Percentiles rank a stretch among this genome's conserved stretches.
Evolutionary conservation across 2,797 vertebrate species (phyloP).

Genomic region (Phataginus tetradactyla): DNA sequence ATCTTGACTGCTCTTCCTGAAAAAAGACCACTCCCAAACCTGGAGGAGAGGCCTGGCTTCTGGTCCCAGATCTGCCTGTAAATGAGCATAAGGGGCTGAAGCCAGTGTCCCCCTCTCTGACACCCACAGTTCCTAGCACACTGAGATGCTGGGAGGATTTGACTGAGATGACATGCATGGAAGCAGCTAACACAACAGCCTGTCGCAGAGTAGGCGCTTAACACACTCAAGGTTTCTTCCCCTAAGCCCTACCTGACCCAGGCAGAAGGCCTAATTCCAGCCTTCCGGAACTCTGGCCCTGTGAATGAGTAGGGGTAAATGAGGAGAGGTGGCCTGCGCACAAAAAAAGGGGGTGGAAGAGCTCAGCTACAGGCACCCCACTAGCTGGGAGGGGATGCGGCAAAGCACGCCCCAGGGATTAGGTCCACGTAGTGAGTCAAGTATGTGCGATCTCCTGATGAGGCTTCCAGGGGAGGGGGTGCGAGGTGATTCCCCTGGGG

Average conservation of each 20-base stretch:
- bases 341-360: not conserved
- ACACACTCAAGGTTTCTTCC: not conserved
- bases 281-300: not conserved
- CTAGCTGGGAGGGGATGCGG: not conserved
- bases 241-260: not conserved
- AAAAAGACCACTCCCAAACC: not conserved
- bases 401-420: constrained; percentile 19
- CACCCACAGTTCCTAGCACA: not conserved
- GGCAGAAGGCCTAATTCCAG: not conserved
- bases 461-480: not conserved
- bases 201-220: not conserved
- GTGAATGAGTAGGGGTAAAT: not conserved
- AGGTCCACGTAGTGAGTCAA: constrained; percentile 61
- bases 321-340: not conserved
- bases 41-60: not conserved
- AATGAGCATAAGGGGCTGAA: not conserved
- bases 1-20: not conserved
- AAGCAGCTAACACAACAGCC: not conserved
- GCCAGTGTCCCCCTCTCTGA: not conserved
- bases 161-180: not conserved
- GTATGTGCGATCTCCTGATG: constrained; percentile 26
- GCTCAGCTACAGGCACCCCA: constrained; percentile 4
- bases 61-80: not conserved
- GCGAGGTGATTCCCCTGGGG: not conserved
- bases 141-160: not conserved